Percentiles rank a stretch among this genome's conserved stretches.
Evolutionary conservation across 1,140 invertebrate genomes (phyloP).

Genomic region (Heliconius hewitsoni): DNA sequence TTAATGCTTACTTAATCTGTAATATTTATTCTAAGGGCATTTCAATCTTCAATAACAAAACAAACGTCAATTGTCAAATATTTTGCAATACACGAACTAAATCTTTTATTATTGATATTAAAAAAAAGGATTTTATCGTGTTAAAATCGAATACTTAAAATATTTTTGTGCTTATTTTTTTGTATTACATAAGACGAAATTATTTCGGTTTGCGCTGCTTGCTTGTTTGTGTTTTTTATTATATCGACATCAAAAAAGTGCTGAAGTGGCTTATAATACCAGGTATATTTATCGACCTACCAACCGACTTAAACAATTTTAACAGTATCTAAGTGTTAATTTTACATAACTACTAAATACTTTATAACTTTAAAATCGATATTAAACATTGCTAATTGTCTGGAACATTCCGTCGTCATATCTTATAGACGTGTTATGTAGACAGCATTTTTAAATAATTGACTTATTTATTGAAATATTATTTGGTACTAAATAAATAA

Average conservation of each 20-base stretch:
- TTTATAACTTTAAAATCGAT: neutral
- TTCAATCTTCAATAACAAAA: slow-evolving; percentile 32
- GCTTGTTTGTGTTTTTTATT: neutral
- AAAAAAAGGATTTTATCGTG: neutral
- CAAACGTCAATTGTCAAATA: slow-evolving; percentile 25
- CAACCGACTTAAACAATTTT: neutral
- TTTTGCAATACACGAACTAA: slow-evolving; percentile 20
- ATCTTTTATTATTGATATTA: slow-evolving; percentile 2
- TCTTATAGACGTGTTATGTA: neutral
- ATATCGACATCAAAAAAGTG: slow-evolving; percentile 11
- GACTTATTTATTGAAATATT: neutral
- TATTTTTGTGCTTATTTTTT: neutral
- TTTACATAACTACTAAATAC: neutral
- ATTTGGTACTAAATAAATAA: neutral
- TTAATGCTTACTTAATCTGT: neutral
- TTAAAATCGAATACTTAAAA: neutral
- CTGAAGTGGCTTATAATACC: slow-evolving; percentile 13
- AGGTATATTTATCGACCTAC: neutral
- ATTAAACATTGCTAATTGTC: neutral
- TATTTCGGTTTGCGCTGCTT: neutral
- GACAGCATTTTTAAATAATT: neutral
- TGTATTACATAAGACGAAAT: neutral
- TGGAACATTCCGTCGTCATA: slow-evolving; percentile 19
- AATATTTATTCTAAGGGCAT: slow-evolving; percentile 1
- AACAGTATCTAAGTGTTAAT: neutral